Base-by-base conservation (phyloP, 2,113 vertebrate genomes). In the Saimiri boliviensis region DNA sequence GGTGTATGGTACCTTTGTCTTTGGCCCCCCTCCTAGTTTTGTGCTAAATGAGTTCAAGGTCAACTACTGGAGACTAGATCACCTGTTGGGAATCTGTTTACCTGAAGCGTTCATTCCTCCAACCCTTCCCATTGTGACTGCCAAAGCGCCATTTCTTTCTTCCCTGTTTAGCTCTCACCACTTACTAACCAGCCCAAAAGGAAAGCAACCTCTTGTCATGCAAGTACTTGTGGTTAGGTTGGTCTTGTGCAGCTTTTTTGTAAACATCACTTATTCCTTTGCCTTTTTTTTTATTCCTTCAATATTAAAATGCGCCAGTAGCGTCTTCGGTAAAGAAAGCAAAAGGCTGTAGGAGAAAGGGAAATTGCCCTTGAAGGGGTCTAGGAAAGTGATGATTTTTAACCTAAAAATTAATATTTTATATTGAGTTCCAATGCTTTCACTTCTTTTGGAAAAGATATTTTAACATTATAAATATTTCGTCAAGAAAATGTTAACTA, bases 41-140 rank as follows among this genome's bases (percentile, higher is more conserved):
- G 40, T 95, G 60, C 90, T 83, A 63, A 54, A 56, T 32, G 8
- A 97, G 3, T 96, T 98, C 98, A 98, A 98, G 98, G 98, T 98
- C 97, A 96, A 5, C n/a, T 56, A 14, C 79, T 27, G 82, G 85
- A 97, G 63, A 89, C 42, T 71, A 84, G 66, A 37, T 71, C 45
- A 79, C 63, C 81, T 90, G 49, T 63, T 70, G 35, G 16, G n/a
- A 84, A 68, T 77, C 76, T 23, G 84, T 90, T 90, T 80, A 52
- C 13, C 40, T 7, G 8, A 88, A 74, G 19, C 4, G 19, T 93
- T 90, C 37, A 12, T 58, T 27, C 30, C 37, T 89, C 37, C 27
- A n/a, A 8, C 20, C 20, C 25, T 5, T 27, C 8, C 37, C 27
- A 32, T 32, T 63, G 2, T 1, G 16, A 47, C 3, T 63, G 60